Conservation (phyloP, 2,113 vertebrate species). For the Pteropus alecto region DNA sequence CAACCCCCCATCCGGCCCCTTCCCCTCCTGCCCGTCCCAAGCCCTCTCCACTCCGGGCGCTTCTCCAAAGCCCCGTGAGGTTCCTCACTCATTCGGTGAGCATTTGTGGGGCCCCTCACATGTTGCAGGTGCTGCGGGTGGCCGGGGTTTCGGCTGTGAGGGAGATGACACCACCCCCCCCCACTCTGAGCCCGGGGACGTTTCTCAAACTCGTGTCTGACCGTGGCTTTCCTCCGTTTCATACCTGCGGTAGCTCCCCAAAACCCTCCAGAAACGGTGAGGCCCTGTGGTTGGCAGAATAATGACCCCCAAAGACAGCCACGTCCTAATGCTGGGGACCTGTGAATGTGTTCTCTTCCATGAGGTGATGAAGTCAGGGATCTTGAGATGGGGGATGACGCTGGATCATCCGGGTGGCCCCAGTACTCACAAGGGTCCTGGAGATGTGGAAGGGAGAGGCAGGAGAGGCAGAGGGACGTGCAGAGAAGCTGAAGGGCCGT, state of each 20-base stretch:
- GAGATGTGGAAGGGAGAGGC: neutral
- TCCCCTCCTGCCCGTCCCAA: neutral
- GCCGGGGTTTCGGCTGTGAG: neutral
- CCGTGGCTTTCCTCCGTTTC: neutral
- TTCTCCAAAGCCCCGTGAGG: accelerated
- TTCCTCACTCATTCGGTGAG: neutral
- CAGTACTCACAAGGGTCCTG: neutral
- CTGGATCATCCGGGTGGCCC: no score
- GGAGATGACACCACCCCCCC: accelerated
- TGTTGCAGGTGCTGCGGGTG: neutral
- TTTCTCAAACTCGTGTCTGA: neutral
- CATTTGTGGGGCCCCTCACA: accelerated
- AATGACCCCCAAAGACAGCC: neutral
- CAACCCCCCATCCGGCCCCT: no score
- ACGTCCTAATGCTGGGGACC: neutral
- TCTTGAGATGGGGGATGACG: no score
- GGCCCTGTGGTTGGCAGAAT: neutral
- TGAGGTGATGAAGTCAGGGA: neutral
- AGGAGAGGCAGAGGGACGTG: neutral
- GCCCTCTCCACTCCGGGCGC: neutral
- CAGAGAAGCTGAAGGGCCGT: accelerated
- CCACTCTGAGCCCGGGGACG: accelerated
- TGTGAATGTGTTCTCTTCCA: accelerated
- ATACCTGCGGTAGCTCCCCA: neutral
- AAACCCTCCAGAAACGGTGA: neutral